Evolutionary conservation across 2,797 vertebrate genomes (phyloP), one percentile per base, ranked within the genome.

Genomic region (Chromis chromis): DNA sequence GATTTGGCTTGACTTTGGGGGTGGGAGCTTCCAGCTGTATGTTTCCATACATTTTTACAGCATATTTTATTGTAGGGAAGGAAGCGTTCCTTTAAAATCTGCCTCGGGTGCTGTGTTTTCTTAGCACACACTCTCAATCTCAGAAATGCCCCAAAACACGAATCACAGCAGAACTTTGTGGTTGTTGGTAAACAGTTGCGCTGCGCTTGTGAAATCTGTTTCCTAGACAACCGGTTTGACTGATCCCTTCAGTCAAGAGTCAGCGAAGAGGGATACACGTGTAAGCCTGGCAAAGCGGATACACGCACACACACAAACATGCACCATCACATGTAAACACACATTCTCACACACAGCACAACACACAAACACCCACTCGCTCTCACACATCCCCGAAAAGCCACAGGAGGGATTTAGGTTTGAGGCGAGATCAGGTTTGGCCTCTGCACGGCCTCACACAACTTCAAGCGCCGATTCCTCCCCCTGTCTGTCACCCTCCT

Each of bases 161-260:
- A 62, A n/a, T 44, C 13, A 63, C 52, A 33, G 25, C 64, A 36
- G 28, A 54, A 58, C 36, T 65, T 74, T 44, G 27, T 39, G 22
- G n/a, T 25, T 55, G 59, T 64, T 33, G n/a, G 39, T 55, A 19
- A 58, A 54, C 5, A 54, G 22, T 33, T 25, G 31, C 28, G 55
- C 39, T 63, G 44, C 50, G 17, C 31, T 60, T 31, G 17, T 33
- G 71, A 31, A 67, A 56, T 56, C 36, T 1, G 70, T 86, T 81
- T 73, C 82, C 74, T 24, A 44, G 79, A 83, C 79, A 66, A 79
- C 83, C 62, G 0, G 24, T 61, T 66, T 69, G 78, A 68, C 74
- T 83, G 74, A 86, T 89, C 79, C 66, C 60, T 74, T 83, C 67
- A 78, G 81, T 75, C 77, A 49, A 68, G 65, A 78, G 61, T 76